Evolutionary conservation across 2,797 vertebrate genomes (phyloP).

Genomic region (Acanthornis magna): DNA sequence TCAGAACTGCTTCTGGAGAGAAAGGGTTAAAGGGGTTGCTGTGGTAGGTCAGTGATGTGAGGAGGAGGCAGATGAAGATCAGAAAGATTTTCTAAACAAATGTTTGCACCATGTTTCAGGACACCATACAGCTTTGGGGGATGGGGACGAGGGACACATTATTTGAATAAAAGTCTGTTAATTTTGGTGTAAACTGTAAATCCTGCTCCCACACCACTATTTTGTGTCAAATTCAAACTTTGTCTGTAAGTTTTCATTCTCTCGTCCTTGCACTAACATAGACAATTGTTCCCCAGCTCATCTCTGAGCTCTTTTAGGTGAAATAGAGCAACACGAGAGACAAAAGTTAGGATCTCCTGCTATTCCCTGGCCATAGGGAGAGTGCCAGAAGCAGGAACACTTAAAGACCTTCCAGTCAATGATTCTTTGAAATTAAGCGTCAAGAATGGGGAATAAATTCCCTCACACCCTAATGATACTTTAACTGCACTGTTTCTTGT

Average conservation of each 20-base stretch:
- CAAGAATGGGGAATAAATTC: not conserved
- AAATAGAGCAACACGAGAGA: not conserved
- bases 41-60: not conserved
- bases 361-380: not conserved
- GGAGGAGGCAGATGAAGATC: not conserved
- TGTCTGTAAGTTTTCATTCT: not conserved
- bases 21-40: not conserved
- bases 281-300: not conserved
- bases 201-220: not conserved
- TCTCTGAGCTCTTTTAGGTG: not conserved
- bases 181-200: not conserved
- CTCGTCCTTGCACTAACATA: not conserved
- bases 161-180: not conserved
- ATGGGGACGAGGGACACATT: fast-evolving
- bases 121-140: not conserved
- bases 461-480: not conserved
- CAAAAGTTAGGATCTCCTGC: not conserved
- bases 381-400: not conserved
- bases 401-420: not conserved
- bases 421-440: not conserved
- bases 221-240: not conserved
- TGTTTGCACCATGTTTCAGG: not conserved
- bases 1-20: not conserved
- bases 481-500: not conserved
- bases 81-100: not conserved